Base-by-base conservation (phyloP, 2,797 vertebrate species). In the Nyctalus aviator region DNA sequence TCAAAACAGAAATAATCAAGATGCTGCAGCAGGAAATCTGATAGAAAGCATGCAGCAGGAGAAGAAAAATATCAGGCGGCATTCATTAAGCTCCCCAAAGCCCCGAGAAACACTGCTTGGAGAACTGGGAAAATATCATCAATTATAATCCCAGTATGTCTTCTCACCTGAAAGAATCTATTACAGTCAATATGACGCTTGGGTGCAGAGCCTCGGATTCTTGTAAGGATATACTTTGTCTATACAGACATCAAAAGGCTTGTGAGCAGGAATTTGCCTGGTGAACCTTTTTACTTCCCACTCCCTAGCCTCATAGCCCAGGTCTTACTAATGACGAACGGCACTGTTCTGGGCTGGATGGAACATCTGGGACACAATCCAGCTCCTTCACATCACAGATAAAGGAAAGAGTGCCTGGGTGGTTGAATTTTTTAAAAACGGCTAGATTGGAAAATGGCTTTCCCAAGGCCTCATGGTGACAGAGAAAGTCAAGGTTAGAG, bases 1-100 rank as follows among this genome's bases (percentile, higher is more conserved):
- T 89, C 91, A 87, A 89, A 94, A 88, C 15, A 90, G 83, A 96
- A 96, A 88, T 73, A 92, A 96, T 93, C 71, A 90, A 95, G 95
- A 91, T 79, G 48, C 64, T 91, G 2, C 30, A 62, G 66, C 79
- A 73, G 64, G 75, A 92, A 94, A 95, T 91, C 37, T 84, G 79
- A 95, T 62, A 88, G 44, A n/a, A 95, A 90, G 79, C 27, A 53
- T 68, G n/a, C 6, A 23, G 50, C 48, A 59, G 0, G 3, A 62
- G 46, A 81, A 35, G 41, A 73, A 89, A 95, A 88, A 82, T 73
- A 85, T 53, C 35, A 86, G 23, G 30, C 5, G 0, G 4, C 13
- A 32, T 84, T 94, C 62, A 73, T 82, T 94, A 84, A 92, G 37
- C 25, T 90, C 37, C 21, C 59, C 10, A 18, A 89, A 91, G 35